These are phyloP conservation scores for Pangasius macronema DNA, from an alignment of 2,797 vertebrate genomes.

Conservation along the genomic window DNA sequence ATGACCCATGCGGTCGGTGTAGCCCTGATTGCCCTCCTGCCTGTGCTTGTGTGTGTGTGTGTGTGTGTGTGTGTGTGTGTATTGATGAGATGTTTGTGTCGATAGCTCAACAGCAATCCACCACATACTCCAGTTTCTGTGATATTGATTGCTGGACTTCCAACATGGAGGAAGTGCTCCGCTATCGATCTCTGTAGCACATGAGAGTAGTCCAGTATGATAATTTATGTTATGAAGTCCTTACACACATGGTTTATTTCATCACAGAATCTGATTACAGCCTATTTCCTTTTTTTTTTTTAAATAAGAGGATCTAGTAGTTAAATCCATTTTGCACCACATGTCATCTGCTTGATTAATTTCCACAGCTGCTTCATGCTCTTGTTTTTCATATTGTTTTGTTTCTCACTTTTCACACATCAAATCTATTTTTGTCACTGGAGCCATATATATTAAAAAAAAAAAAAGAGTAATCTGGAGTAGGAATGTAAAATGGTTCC, in stretches of 20 bases:
- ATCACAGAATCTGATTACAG: neutral
- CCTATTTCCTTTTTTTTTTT: neutral
- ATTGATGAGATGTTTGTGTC: constrained; percentile 68
- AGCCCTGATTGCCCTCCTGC: constrained; percentile 72
- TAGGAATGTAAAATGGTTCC: neutral
- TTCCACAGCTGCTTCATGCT: neutral
- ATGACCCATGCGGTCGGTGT: constrained; percentile 48
- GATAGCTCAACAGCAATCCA: constrained; percentile 55
- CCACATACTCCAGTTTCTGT: constrained; percentile 67
- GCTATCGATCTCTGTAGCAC: neutral
- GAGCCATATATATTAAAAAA: neutral
- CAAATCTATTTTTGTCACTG: neutral
- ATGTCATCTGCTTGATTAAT: neutral
- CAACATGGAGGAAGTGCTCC: constrained; percentile 42
- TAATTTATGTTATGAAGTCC: neutral
- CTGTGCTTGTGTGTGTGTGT: constrained; percentile 61
- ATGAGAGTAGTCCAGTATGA: neutral
- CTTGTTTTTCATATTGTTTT: neutral
- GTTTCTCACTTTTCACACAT: neutral
- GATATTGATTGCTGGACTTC: constrained; percentile 49
- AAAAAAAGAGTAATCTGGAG: neutral
- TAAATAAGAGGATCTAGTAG: neutral
- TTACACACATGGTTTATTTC: neutral
- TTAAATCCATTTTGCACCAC: neutral
- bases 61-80: constrained; percentile 63